These are phyloP conservation scores for Emydocephalus ijimae DNA, from an alignment of 2,113 vertebrate genomes.

Conservation along the genomic window DNA sequence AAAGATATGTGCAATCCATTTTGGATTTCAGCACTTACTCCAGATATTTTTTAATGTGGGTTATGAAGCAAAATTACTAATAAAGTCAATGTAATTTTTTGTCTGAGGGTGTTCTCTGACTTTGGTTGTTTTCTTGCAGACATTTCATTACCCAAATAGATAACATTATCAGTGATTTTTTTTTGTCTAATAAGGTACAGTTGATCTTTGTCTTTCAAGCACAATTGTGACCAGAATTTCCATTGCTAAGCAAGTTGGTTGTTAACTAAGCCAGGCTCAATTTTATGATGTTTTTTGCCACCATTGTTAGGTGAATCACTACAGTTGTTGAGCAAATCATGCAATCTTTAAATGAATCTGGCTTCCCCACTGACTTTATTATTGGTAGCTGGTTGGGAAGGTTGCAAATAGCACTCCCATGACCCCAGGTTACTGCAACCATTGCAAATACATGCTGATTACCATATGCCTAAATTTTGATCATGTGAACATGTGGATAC, in stretches of 20 bases:
- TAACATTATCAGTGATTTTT: background rate
- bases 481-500: background rate
- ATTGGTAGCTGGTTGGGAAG: background rate
- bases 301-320: background rate
- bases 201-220: background rate
- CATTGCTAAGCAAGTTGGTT: background rate
- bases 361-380: background rate
- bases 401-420: background rate
- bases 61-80: conserved; percentile 27
- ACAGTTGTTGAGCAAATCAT: background rate
- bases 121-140: background rate
- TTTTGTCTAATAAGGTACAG: background rate
- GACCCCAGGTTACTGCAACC: background rate
- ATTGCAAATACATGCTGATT: background rate
- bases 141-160: background rate
- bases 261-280: background rate
- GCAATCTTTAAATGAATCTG: background rate
- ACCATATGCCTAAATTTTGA: background rate
- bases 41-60: background rate
- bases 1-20: background rate
- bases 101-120: background rate
- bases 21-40: background rate
- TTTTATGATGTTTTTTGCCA: background rate
- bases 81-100: conserved; percentile 35
- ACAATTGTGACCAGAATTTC: background rate